A percentile compares a stretch with the other conserved stretches of the same genome.
Evolutionary conservation across 53 echinoderm and acorn worm genomes (phyloP).

Genomic region (Zoroaster sp.): DNA sequence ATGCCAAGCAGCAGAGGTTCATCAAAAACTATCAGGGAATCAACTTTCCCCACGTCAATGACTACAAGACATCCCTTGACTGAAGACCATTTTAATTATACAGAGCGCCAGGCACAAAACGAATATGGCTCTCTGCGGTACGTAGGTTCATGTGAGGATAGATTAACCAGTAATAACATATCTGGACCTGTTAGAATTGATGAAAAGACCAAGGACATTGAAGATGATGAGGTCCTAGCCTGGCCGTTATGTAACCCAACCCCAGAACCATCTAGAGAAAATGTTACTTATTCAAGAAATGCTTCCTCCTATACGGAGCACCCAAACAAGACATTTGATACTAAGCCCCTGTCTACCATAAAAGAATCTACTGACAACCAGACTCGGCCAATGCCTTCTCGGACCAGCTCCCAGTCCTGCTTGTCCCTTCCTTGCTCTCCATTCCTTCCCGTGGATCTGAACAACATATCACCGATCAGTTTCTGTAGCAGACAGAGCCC

Average conservation of each 20-base stretch:
- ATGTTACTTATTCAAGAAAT: not conserved
- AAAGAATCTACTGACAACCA: not conserved
- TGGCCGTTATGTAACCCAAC: slow-evolving; percentile 25
- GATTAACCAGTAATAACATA: not conserved
- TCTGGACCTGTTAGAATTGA: not conserved
- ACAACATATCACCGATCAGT: not conserved
- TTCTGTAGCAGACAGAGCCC: not conserved
- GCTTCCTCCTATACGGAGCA: not conserved
- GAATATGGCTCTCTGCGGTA: too few relatives aligned
- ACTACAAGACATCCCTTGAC: not conserved
- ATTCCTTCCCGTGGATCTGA: not conserved
- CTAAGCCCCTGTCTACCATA: not conserved
- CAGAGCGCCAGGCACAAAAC: too few relatives aligned
- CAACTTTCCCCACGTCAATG: not conserved
- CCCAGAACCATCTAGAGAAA: not conserved
- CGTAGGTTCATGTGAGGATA: too few relatives aligned
- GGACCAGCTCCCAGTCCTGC: not conserved
- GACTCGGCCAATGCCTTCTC: not conserved
- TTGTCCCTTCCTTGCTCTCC: slow-evolving; percentile 22
- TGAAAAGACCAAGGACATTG: not conserved
- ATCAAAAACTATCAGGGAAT: not conserved
- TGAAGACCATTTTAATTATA: not conserved
- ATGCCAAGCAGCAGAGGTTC: not conserved
- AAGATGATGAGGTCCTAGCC: slow-evolving; percentile 4
- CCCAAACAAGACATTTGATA: not conserved